phyloP scores from a whole-genome alignment of 2,113 vertebrate species.

The Eulemur macaco region DNA sequence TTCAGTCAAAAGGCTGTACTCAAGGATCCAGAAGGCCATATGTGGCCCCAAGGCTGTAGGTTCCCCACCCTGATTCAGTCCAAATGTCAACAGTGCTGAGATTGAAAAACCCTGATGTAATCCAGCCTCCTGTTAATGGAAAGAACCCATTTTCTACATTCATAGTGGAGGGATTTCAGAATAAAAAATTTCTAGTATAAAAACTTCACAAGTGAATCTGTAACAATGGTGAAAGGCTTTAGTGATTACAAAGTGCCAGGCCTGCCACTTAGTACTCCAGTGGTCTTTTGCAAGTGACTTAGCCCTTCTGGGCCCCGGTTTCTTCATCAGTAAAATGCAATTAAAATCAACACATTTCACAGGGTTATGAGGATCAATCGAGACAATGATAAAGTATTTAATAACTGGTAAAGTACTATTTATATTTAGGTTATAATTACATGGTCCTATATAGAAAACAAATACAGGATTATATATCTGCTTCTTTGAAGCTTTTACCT shows the following conservation, averaged over 20 bases:
- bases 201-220: not conserved
- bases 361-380: not conserved
- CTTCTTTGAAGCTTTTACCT: not conserved
- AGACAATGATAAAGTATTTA: not conserved
- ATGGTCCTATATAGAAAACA: not conserved
- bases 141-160: not conserved
- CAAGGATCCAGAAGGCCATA: too few species aligned
- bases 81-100: not conserved
- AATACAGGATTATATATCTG: not conserved
- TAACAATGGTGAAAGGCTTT: not conserved
- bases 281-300: not conserved
- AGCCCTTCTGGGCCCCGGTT: not conserved
- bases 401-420: not conserved
- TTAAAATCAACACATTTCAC: not conserved
- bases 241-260: not conserved
- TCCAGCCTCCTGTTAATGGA: not conserved
- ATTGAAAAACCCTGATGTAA: not conserved
- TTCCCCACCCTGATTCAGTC: not conserved
- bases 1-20: too few species aligned
- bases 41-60: too few species aligned
- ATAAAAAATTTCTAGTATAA: not conserved
- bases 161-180: not conserved
- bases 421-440: not conserved
- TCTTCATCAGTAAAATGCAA: not conserved
- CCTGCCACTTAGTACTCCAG: not conserved